Evolutionary conservation across 2,888 invertebrate genomes (phyloP).

Genomic region (Uropetala carovei): DNA sequence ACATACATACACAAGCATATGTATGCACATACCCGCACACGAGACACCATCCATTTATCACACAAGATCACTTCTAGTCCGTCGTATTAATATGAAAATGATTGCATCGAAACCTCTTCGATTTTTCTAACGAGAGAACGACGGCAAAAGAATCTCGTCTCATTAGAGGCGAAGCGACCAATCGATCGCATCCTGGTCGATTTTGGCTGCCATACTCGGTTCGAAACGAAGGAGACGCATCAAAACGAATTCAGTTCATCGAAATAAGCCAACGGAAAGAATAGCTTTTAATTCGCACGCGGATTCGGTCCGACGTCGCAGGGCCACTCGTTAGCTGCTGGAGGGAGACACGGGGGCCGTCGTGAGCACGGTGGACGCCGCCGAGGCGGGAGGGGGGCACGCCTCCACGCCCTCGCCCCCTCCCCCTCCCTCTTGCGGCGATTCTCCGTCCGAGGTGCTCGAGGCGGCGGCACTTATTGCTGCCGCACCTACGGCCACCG

Average conservation of each 20-base stretch:
- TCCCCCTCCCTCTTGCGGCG: conserved; percentile 33
- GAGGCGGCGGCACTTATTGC: conserved; percentile 36
- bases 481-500: conserved; percentile 54
- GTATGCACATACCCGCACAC: neutral
- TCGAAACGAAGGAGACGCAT: neutral
- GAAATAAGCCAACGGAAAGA: neutral
- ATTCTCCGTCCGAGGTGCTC: conserved; percentile 37
- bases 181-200: neutral
- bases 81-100: neutral
- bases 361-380: conserved; percentile 34
- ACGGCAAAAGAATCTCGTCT: neutral
- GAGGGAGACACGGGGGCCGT: conserved; percentile 51
- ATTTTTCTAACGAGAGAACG: neutral
- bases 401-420: conserved; percentile 44
- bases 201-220: neutral
- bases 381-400: conserved; percentile 35
- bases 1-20: neutral
- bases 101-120: neutral
- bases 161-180: neutral
- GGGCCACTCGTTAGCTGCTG: conserved; percentile 57
- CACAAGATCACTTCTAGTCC: conserved; percentile 59
- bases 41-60: conserved; percentile 52
- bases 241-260: neutral
- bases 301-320: neutral
- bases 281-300: neutral